These are phyloP conservation scores for Chrysochloris asiatica DNA, from an alignment of 2,113 vertebrate genomes.

Conservation along the genomic window DNA sequence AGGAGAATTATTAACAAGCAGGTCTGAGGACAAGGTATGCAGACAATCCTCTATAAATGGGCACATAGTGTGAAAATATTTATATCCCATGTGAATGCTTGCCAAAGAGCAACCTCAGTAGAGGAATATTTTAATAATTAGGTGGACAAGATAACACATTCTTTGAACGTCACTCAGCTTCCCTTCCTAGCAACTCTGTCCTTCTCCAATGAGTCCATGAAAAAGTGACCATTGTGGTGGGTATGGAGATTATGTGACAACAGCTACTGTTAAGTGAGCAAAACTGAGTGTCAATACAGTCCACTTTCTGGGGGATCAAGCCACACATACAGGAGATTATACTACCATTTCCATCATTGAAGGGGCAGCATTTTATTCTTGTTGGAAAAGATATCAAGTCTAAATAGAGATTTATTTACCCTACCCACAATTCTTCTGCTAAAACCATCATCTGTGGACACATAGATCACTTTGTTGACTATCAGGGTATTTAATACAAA, in stretches of 20 bases:
- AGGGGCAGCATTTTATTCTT: not conserved
- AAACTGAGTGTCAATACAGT: not conserved
- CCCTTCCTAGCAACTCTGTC: not conserved
- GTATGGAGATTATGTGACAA: not conserved
- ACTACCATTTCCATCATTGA: not conserved
- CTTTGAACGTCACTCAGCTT: not conserved
- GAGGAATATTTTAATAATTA: not conserved
- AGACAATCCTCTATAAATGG: not conserved
- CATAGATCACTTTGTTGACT: not conserved
- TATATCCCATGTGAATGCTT: not conserved
- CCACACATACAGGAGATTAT: not conserved
- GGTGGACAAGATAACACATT: not conserved
- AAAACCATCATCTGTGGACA: not conserved
- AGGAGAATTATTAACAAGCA: not conserved
- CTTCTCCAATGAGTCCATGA: not conserved
- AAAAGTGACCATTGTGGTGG: not conserved
- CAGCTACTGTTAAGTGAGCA: not conserved
- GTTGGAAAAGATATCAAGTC: not conserved
- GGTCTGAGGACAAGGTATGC: not conserved
- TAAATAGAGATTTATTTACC: not conserved
- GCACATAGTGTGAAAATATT: not conserved
- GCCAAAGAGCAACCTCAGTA: not conserved
- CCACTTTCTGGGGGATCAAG: not conserved
- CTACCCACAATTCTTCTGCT: not conserved
- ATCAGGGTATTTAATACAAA: not conserved